Evolutionary conservation across 2,113 vertebrate genomes (phyloP), one percentile per base, ranked within the genome.

Genomic region (Condylura cristata): DNA sequence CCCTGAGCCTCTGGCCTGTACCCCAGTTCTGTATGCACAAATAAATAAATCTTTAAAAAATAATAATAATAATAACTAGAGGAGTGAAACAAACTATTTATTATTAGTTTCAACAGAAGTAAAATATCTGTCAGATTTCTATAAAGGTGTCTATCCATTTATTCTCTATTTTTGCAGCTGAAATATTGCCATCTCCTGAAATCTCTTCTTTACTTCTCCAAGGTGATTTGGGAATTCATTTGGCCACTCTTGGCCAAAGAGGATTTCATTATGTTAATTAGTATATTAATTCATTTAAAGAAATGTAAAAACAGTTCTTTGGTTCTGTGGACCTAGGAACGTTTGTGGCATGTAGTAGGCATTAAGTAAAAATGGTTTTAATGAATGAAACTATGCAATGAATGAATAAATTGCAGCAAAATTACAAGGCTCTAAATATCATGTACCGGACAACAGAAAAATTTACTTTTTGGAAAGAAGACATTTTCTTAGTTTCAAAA

Each of bases 401-500:
- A 78, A 39, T 79, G 8, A 51, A 37, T 82, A 78, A 72, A 60
- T 93, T 63, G 3, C 14, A 87, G 16, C 37, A 95, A 86, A 83
- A 79, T 79, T 28, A 9, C 32, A n/a, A 58, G 39, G 13, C n/a
- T 82, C 56, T 92, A 89, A 89, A 17, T 75, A 71, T 4, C 22
- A 32, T 2, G 37, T 6, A 32, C 13, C 32, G 13, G 82, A 20
- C 61, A 63, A 72, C 34, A 22, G 13, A 72, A 89, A 94, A 41
- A 16, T 63, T 91, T 39, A 74, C 87, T 94, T 92, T 90, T 22
- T 32, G 70, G 60, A 78, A 91, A 89, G 39, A 88, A 85, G 39
- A 61, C 3, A n/a, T 24, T 58, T 72, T 90, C 9, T 79, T 22
- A 53, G 18, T 90, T 28, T 96, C 26, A 41, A 56, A 88, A 92